Evolutionary conservation across 2,797 vertebrate species (phyloP).

Genomic region (Gymnothorax javanicus): DNA sequence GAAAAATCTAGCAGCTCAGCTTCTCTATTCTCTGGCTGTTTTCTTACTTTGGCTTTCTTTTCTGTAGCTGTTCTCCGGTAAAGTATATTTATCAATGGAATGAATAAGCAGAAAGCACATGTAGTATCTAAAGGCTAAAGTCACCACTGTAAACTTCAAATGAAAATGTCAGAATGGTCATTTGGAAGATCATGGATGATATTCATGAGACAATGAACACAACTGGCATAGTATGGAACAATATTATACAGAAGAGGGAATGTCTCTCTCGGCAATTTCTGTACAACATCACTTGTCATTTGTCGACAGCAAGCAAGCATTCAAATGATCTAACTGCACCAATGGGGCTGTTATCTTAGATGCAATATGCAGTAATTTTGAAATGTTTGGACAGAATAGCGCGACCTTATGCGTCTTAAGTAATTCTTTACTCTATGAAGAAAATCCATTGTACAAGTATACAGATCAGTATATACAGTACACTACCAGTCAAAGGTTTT

Average conservation of each 20-base stretch:
- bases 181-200: not conserved
- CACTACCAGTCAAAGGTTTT: no score
- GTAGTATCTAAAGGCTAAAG: not conserved
- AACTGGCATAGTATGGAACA: not conserved
- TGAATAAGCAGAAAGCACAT: no score
- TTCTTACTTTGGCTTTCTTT: no score
- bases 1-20: no score
- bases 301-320: not conserved
- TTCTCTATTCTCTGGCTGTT: no score
- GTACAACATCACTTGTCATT: not conserved
- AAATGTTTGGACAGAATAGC: not conserved
- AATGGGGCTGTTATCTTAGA: not conserved
- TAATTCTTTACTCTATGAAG: not conserved
- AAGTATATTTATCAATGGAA: no score
- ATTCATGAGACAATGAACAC: not conserved
- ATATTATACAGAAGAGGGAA: slow-evolving; percentile 44
- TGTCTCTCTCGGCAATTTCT: slow-evolving; percentile 66
- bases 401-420: not conserved
- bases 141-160: not conserved
- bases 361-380: not conserved
- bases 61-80: no score
- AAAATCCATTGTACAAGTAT: not conserved
- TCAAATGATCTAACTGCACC: not conserved
- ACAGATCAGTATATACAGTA: not conserved
- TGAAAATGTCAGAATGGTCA: not conserved